phyloP scores from a whole-genome alignment of 1,140 invertebrate genomes.

The Belonocnema kinseyi region DNA sequence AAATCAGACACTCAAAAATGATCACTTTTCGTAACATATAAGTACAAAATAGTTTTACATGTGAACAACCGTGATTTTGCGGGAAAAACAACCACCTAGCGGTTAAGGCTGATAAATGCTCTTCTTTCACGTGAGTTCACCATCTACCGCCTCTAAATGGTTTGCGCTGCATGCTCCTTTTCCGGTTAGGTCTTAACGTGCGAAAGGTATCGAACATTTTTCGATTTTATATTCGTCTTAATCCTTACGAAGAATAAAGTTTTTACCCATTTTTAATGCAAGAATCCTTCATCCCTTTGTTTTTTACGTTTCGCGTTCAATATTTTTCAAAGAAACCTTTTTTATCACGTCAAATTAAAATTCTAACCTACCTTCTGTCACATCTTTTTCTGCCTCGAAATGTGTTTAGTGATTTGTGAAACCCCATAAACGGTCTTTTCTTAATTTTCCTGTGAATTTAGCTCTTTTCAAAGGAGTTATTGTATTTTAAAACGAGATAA shows the following conservation, averaged over 20 bases:
- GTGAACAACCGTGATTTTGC: too few species aligned
- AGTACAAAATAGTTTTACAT: too few species aligned
- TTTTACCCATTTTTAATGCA: slow-evolving; percentile 25
- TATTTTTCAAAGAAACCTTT: slow-evolving; percentile 50
- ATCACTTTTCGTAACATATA: too few species aligned
- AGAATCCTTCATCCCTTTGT: slow-evolving; percentile 8
- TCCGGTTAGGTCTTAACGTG: slow-evolving; percentile 58
- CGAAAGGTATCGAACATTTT: slow-evolving; percentile 55
- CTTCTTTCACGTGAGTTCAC: neutral
- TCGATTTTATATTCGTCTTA: slow-evolving; percentile 51
- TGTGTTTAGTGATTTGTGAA: neutral
- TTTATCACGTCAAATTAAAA: slow-evolving; percentile 7
- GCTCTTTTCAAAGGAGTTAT: slow-evolving; percentile 23
- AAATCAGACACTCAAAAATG: too few species aligned
- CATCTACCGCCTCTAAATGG: neutral
- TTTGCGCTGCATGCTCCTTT: slow-evolving; percentile 44
- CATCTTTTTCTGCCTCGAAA: slow-evolving; percentile 31
- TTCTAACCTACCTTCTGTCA: slow-evolving; percentile 41
- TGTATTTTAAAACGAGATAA: too few species aligned
- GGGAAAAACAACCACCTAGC: neutral
- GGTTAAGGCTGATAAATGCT: too few species aligned
- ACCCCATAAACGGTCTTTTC: neutral
- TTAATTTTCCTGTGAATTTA: slow-evolving; percentile 31
- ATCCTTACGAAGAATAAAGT: slow-evolving; percentile 43
- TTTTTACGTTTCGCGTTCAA: slow-evolving; percentile 30